Evolutionary conservation across 2,888 invertebrate species (phyloP), one percentile per base, ranked within the genome.

Genomic region (Fragum whitleyi): DNA sequence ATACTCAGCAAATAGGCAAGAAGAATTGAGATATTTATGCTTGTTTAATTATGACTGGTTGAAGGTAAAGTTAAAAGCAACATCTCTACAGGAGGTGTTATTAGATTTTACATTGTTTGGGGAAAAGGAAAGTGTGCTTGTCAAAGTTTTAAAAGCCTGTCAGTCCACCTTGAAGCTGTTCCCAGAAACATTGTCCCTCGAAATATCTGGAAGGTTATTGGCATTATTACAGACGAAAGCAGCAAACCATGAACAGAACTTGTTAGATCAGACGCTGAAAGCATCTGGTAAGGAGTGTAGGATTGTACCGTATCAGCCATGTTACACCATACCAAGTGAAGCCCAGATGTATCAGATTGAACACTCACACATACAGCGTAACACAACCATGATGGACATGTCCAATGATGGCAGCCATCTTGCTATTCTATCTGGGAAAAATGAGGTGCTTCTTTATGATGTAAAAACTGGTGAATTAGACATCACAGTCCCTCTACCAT

Each of bases 41-140:
- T 95, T 99, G 0, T 99, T 99, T 94, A 98, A 98, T 94, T 99
- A 98, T 93, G 97, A 97, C 91, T 99, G 98, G 98, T 95, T 99
- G 0, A 97, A 98, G 92, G 98, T 98, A 0, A 99, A 99, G 92
- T 95, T 98, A 0, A 97, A 97, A 86, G 97, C 98, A 90, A 98
- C 98, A 90, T 98, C 98, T 0, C 95, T 99, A 11, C 98, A 98
- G 94, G 97, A 98, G 0, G 96, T 98, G 1, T 95, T 99, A 2
- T 97, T 97, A 6, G 99, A 99, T 94, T 98, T 98, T 91, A 71
- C 84, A 7, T 47, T 90, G 68, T 79, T 78, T 74, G 87, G 92
- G 11, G 88, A 91, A 90, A 96, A 97, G 90, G 98, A 99, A 93
- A 95, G 98, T 11, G 96, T 97, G 96, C 94, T 99, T 61, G 78